Percentiles rank a stretch among this genome's conserved stretches.
These are phyloP conservation scores for Bedellia somnulentella DNA, from an alignment of 2,888 invertebrate species.

Conservation along the genomic window DNA sequence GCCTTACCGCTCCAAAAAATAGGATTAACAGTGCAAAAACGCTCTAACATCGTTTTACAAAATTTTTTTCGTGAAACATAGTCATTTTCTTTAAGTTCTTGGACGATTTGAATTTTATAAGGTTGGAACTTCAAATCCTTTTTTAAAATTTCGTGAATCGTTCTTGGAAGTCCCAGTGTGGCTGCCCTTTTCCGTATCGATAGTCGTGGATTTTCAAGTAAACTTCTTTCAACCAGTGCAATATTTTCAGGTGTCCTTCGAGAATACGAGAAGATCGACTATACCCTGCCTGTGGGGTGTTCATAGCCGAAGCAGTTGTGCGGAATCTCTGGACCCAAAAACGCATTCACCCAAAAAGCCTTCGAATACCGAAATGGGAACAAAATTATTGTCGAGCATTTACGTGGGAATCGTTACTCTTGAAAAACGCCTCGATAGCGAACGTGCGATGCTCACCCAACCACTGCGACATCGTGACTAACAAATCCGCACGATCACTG, in stretches of 20 bases:
- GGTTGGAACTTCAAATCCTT: conserved; percentile 12
- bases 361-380: conserved; percentile 11
- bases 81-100: too few relatives aligned
- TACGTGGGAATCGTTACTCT: too few relatives aligned
- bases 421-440: too few relatives aligned
- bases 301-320: conserved; percentile 10
- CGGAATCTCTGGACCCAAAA: conserved; percentile 13
- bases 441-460: conserved; percentile 6
- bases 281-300: conserved; percentile 10
- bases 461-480: too few relatives aligned
- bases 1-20: too few relatives aligned
- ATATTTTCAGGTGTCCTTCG: conserved; percentile 13
- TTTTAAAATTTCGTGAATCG: conserved; percentile 10
- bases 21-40: too few relatives aligned
- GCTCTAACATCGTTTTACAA: too few relatives aligned
- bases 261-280: conserved; percentile 12
- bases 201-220: conserved; percentile 7
- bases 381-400: conserved; percentile 10
- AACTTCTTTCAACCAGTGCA: conserved; percentile 10
- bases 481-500: conserved; percentile 5
- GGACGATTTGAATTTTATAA: too few relatives aligned
- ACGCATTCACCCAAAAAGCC: too few relatives aligned
- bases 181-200: conserved; percentile 8
- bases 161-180: conserved; percentile 9
- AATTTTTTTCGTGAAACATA: too few relatives aligned